Percentiles rank a stretch among this genome's conserved stretches.
These are phyloP conservation scores for Oostethus manadensis DNA, from an alignment of 2,113 vertebrate genomes.

Conservation along the genomic window DNA sequence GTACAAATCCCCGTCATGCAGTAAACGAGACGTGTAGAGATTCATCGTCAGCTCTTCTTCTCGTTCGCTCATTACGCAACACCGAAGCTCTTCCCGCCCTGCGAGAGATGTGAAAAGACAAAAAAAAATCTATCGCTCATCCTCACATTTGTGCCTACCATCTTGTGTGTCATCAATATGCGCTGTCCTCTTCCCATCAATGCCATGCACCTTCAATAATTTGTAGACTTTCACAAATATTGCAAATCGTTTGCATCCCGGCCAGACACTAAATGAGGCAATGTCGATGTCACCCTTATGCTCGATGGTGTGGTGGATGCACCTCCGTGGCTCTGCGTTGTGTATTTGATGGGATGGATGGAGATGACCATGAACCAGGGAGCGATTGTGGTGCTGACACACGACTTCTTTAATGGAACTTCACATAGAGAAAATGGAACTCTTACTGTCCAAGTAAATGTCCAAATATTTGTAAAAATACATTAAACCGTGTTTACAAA, in stretches of 20 bases:
- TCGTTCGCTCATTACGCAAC: not conserved
- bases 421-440: too few relatives aligned
- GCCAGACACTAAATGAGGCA: conserved; percentile 8
- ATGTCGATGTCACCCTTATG: too few relatives aligned
- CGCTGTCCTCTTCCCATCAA: too few relatives aligned
- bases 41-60: conserved; percentile 10
- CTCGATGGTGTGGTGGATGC: too few relatives aligned
- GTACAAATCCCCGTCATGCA: conserved; percentile 9
- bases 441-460: too few relatives aligned
- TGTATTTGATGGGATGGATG: too few relatives aligned
- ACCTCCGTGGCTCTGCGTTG: too few relatives aligned
- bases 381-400: too few relatives aligned
- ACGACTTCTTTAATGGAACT: too few relatives aligned
- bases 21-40: conserved; percentile 18
- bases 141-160: not conserved
- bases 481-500: too few relatives aligned
- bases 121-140: conserved; percentile 26
- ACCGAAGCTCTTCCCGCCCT: not conserved
- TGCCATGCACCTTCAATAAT: not conserved
- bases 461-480: too few relatives aligned
- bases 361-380: too few relatives aligned
- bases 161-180: not conserved
- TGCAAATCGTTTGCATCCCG: not conserved
- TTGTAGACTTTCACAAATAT: not conserved
- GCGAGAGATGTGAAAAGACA: not conserved